Base-by-base conservation (phyloP, 2,888 invertebrate genomes). In the Harpagoxenus sublaevis region DNA sequence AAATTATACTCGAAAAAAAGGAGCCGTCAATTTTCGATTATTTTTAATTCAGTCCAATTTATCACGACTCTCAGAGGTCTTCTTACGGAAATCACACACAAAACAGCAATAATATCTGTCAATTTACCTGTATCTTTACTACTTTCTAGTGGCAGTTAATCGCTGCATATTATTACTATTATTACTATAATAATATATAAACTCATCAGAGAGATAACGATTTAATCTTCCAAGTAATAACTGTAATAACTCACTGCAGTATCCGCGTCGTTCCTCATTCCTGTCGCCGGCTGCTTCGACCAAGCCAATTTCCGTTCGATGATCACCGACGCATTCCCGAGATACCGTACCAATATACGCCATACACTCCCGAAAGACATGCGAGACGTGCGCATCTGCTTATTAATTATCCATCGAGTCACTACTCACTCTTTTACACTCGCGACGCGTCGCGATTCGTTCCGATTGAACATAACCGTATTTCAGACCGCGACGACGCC, bases 401-500 rank as follows among this genome's bases (percentile, higher is more conserved):
- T 65, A 51, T 65, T 77, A 77, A 77, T 77, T 77, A 77, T 65
- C 65, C 39, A 77, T 12, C 31, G n/a, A 8, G n/a, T 23, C 23
- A 23, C 8, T 15, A 23, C 8, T 15, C 12, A 23, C n/a, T 45
- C 1, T 60, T 45, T 74, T 60, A 57, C 55, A 23, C 23, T 23
- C 3, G 35, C n/a, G 39, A 45, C 15, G 18, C 42, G 28, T 35
- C 15, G 42, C 57, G 12, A 74, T 6, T 39, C 39, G 10, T 8
- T 4, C 6, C n/a, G 45, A 74, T 45, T n/a, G 15, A 31, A 23
- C 31, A 31, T 60, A 48, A 35, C 18, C 12, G 9, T 12, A 10
- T 9, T 9, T 60, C 60, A 2, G 4, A 28, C 4, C 31, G 12
- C 31, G 10, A 9, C 8, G 31, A 28, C 23, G 55, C 60, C 23